Conservation (phyloP, 2,888 invertebrate species). For the Ormyrus pomaceus region DNA sequence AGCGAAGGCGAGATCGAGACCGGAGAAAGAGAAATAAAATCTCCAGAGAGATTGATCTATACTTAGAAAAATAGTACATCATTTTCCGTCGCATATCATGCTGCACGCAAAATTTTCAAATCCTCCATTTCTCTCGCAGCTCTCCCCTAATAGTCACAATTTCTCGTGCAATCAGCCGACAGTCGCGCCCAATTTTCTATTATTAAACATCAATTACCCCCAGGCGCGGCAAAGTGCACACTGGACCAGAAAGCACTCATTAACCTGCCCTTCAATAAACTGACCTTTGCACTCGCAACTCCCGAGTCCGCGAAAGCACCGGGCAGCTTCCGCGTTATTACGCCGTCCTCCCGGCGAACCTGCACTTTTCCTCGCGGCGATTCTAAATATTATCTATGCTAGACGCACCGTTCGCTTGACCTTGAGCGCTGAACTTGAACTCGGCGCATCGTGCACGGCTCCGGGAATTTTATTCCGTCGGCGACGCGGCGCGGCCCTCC, state of each 20-base stretch:
- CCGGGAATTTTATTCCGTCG: not conserved
- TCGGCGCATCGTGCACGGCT: not conserved
- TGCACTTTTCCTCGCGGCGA: not conserved
- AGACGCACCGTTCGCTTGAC: slow-evolving; percentile 18
- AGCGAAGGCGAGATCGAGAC: not conserved
- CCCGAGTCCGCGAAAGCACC: not conserved
- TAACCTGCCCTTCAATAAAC: not conserved
- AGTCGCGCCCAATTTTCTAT: slow-evolving; percentile 6
- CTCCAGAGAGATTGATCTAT: no score
- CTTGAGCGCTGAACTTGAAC: slow-evolving; percentile 20
- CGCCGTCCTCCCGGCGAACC: not conserved
- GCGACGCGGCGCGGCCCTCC: not conserved
- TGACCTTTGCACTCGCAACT: not conserved
- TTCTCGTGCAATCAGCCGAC: no score
- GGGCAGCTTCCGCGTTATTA: not conserved
- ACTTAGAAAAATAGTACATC: no score
- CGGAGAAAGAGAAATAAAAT: not conserved
- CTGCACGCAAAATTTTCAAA: no score
- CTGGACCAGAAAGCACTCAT: not conserved
- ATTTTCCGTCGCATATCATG: no score
- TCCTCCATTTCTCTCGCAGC: no score
- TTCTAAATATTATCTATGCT: not conserved
- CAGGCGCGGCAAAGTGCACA: not conserved
- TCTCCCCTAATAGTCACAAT: no score
- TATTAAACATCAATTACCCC: slow-evolving; percentile 11